Evolutionary conservation across 2,113 vertebrate genomes (phyloP).

Genomic region (Galeopterus variegatus): DNA sequence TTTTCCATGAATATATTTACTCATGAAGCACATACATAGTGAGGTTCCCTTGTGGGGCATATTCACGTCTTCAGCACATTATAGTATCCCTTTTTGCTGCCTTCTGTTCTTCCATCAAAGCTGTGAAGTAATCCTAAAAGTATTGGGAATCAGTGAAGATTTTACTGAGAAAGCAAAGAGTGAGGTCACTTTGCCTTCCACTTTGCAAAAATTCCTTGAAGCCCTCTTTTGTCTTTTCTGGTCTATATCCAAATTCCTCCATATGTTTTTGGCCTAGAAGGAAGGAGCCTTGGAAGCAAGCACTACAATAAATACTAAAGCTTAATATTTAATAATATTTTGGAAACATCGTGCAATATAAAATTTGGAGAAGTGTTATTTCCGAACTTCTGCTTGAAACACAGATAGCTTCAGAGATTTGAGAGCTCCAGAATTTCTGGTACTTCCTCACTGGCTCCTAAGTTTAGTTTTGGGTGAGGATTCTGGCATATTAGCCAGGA

Average conservation of each 20-base stretch:
- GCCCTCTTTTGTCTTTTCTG: neutral
- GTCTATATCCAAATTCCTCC: neutral
- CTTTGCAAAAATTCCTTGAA: slow-evolving; percentile 19
- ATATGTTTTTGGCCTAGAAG: neutral
- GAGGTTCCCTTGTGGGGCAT: neutral
- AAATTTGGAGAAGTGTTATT: neutral
- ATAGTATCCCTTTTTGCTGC: neutral
- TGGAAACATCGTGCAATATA: neutral
- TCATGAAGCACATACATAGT: neutral
- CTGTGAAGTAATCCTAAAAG: neutral
- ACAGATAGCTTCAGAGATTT: neutral
- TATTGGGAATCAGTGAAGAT: neutral
- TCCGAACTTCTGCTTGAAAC: slow-evolving; percentile 22
- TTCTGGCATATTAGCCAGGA: neutral
- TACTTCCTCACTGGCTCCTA: neutral
- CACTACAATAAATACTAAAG: slow-evolving; percentile 40
- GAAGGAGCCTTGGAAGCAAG: neutral
- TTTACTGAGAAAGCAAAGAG: slow-evolving; percentile 7
- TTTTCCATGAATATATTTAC: neutral
- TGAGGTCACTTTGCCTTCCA: neutral
- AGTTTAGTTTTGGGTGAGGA: neutral
- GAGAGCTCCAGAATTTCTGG: neutral
- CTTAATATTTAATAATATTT: neutral
- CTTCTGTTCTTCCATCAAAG: neutral
- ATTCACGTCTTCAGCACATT: neutral